A percentile compares a stretch with the other conserved stretches of the same genome.
Evolutionary conservation across 2,113 vertebrate genomes (phyloP).

Genomic region (Rhipidura dahli): DNA sequence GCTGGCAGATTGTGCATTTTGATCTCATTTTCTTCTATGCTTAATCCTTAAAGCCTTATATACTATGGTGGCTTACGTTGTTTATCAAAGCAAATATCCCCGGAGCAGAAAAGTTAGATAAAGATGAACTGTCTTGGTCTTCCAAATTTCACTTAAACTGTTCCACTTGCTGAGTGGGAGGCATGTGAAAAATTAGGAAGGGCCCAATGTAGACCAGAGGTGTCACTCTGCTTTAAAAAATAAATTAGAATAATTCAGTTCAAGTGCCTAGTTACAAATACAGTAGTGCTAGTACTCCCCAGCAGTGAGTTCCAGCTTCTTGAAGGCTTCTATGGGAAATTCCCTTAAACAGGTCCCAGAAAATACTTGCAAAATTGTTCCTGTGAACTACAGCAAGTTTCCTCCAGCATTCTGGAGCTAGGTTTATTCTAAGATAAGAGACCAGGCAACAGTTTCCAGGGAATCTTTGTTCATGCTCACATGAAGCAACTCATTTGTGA

Average conservation of each 20-base stretch:
- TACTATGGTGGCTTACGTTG: not conserved
- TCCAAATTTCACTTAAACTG: not conserved
- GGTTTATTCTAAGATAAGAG: not conserved
- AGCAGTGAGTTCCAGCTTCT: not conserved
- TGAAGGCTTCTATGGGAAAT: not conserved
- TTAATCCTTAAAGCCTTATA: not conserved
- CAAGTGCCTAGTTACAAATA: not conserved
- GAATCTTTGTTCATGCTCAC: not conserved
- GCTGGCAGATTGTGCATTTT: not conserved
- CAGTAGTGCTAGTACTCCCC: not conserved
- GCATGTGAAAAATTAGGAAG: not conserved
- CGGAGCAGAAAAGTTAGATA: not conserved
- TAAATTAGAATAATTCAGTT: not conserved
- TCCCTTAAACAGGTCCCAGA: not conserved
- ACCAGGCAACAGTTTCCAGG: not conserved
- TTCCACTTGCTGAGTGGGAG: not conserved
- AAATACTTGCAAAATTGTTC: conserved; percentile 13
- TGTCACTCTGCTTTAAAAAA: not conserved
- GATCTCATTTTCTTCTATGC: not conserved
- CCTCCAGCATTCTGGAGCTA: not conserved
- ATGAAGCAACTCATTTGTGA: not conserved
- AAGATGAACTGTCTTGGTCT: not conserved
- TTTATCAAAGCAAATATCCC: not conserved
- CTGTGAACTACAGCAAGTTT: not conserved
- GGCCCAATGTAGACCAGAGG: not conserved